Conservation (phyloP, 2,888 invertebrate species). For the Drosophila formosana region DNA sequence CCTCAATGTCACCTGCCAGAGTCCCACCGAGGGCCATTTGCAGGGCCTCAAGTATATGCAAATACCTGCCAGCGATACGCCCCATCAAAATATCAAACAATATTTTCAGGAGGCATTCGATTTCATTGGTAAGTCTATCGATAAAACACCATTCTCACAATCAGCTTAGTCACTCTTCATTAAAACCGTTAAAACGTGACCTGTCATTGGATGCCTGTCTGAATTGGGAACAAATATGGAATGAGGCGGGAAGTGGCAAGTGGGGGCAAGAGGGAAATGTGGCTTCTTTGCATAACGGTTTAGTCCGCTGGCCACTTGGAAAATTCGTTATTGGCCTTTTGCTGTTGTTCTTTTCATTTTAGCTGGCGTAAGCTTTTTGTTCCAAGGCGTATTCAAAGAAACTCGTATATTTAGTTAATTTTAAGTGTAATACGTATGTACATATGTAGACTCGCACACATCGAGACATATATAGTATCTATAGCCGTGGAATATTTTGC, state of each 20-base stretch:
- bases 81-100: slow-evolving; percentile 94
- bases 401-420: slow-evolving; percentile 67
- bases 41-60: slow-evolving; percentile 91
- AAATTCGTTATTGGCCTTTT: slow-evolving; percentile 62
- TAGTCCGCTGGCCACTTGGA: slow-evolving; percentile 29
- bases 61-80: slow-evolving; percentile 93
- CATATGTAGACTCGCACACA: slow-evolving; percentile 12
- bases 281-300: slow-evolving; percentile 62
- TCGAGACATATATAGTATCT: slow-evolving; percentile 33
- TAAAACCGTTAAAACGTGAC: slow-evolving; percentile 64
- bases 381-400: slow-evolving; percentile 57
- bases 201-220: slow-evolving; percentile 53
- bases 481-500: slow-evolving; percentile 75
- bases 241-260: slow-evolving; percentile 8
- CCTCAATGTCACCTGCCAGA: slow-evolving; percentile 92
- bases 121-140: slow-evolving; percentile 90
- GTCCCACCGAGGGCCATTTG: slow-evolving; percentile 88
- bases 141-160: slow-evolving; percentile 12
- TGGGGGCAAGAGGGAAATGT: not conserved
- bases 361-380: slow-evolving; percentile 50
- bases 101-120: slow-evolving; percentile 95
- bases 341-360: slow-evolving; percentile 42
- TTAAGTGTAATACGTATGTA: slow-evolving; percentile 63
- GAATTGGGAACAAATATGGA: slow-evolving; percentile 1
- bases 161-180: slow-evolving; percentile 30